These are phyloP conservation scores for Asarcornis scutulata DNA, from an alignment of 2,113 vertebrate genomes.

Conservation along the genomic window DNA sequence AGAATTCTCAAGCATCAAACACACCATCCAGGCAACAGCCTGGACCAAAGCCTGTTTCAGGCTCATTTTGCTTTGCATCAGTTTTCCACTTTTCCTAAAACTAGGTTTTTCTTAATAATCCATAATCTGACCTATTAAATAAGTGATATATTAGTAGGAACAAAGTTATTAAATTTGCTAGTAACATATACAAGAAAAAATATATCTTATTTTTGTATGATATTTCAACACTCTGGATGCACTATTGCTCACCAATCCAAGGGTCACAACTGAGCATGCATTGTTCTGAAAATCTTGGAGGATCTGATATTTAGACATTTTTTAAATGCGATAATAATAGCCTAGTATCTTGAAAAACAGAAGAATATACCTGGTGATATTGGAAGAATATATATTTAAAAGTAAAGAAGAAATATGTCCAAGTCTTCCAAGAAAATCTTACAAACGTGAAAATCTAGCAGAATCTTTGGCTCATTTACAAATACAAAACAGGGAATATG, in stretches of 20 bases:
- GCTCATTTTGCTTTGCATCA: background rate
- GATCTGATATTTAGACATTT: background rate
- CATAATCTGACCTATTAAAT: background rate
- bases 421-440: background rate
- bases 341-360: background rate
- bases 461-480: background rate
- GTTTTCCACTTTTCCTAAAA: background rate
- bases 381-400: background rate
- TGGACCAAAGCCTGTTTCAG: background rate
- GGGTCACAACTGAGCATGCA: background rate
- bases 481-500: background rate
- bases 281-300: background rate
- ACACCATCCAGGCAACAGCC: background rate
- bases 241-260: background rate
- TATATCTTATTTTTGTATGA: background rate
- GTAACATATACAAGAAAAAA: background rate
- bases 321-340: background rate
- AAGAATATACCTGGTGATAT: background rate
- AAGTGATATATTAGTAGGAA: background rate
- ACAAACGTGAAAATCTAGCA: constrained; percentile 1
- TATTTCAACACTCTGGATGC: background rate
- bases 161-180: background rate
- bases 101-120: background rate
- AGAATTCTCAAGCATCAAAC: background rate
- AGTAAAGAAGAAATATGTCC: background rate